Percentiles rank a stretch among this genome's conserved stretches.
Conservation (phyloP, 2,113 vertebrate genomes). For the Bostrychus sinensis region DNA sequence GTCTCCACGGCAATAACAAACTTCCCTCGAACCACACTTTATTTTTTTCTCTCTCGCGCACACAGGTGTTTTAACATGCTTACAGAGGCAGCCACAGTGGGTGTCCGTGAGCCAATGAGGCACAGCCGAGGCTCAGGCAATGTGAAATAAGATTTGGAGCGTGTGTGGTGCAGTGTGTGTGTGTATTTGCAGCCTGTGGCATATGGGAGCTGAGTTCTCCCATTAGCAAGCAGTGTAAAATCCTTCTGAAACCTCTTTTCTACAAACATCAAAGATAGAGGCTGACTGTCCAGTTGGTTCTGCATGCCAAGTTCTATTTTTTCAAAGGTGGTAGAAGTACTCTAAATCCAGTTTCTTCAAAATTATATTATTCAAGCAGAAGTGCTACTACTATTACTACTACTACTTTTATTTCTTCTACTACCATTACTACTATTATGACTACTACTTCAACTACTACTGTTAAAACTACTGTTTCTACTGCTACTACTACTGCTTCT, state of each 20-base stretch:
- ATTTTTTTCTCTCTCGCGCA: background rate
- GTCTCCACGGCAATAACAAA: background rate
- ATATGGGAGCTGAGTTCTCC: constrained; percentile 34
- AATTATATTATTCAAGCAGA: too few relatives aligned
- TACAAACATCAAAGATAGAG: constrained; percentile 51
- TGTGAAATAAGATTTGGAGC: constrained; percentile 61
- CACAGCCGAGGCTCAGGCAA: constrained; percentile 21
- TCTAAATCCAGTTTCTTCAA: too few relatives aligned
- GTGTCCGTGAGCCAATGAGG: constrained; percentile 29
- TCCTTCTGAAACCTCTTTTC: constrained; percentile 40
- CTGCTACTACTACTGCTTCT: too few relatives aligned
- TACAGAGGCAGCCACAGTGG: constrained; percentile 27
- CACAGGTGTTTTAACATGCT: constrained; percentile 28
- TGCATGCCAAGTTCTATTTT: constrained; percentile 6
- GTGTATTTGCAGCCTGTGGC: constrained; percentile 17
- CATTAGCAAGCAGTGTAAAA: constrained; percentile 47
- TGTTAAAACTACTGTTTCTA: too few relatives aligned
- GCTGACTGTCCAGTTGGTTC: constrained; percentile 33
- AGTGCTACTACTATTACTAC: too few relatives aligned
- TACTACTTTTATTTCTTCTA: too few relatives aligned
- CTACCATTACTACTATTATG: too few relatives aligned
- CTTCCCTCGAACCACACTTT: constrained; percentile 5
- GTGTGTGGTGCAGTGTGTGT: constrained; percentile 7
- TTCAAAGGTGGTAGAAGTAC: too few relatives aligned
- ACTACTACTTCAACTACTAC: too few relatives aligned